Evolutionary conservation across 2,113 vertebrate genomes (phyloP), one percentile per base, ranked within the genome.

Genomic region (Vimba vimba): DNA sequence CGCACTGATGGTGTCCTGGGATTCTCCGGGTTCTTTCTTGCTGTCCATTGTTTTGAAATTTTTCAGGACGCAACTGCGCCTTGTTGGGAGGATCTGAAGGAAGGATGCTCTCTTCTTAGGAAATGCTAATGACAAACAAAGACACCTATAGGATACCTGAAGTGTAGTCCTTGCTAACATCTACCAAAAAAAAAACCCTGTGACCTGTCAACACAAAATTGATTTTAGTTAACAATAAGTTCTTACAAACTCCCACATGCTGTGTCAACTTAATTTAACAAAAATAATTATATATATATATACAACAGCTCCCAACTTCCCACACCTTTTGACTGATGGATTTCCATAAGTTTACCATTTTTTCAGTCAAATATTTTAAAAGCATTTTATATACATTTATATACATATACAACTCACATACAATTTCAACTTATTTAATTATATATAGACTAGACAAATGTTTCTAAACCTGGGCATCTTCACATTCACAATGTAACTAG

Each of bases 1-100:
- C 17, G 76, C 9, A 7, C n/a, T 17, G 25, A 11, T 25, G 9
- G 80, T 4, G 60, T 92, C 89, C 91, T 93, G 75, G 11, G 30
- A 19, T 11, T 64, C 33, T 50, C 62, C n/a, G 1, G 79, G 25
- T 9, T 8, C 69, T 73, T 81, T 80, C 15, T 33, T 25, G 25
- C 21, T 21, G 12, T 82, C 69, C 85, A 86, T 86, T 11, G 55
- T 82, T 57, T 69, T 73, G 68, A 75, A 76, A 6, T 13, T 50
- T 60, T 73, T 68, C 13, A 55, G 60, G n/a, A 66, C 62, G 55
- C 17, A 60, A 27, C 11, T 33, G 45, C 0, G 33, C 59, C 4
- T 25, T 79, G 30, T 39, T 25, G 76, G 27, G 47, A 71, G 66
- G 66, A 13, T 69, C 21, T 59, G 62, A 2, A 66, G 43, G 6